A percentile compares a stretch with the other conserved stretches of the same genome.
Evolutionary conservation across 2,113 vertebrate genomes (phyloP).

Genomic region (Chrysemys picta): DNA sequence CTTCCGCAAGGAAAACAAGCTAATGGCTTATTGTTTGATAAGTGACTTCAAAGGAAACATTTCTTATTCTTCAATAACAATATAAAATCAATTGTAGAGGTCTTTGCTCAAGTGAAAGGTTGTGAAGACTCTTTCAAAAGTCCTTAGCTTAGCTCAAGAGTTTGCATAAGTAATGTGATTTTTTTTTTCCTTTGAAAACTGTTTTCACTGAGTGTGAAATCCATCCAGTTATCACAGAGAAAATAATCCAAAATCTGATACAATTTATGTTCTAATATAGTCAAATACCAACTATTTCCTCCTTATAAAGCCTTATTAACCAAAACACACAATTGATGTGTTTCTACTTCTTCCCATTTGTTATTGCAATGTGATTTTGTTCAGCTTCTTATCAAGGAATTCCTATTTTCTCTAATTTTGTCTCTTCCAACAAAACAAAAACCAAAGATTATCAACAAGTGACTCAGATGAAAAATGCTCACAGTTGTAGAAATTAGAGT

Average conservation of each 20-base stretch:
- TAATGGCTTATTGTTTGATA: constrained; percentile 59
- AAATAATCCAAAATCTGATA: neutral
- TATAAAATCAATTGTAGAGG: constrained; percentile 41
- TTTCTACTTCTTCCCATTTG: neutral
- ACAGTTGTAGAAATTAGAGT: neutral
- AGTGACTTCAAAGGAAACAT: constrained; percentile 51
- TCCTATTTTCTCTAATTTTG: neutral
- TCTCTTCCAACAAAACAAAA: neutral
- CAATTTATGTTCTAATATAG: neutral
- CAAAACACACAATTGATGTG: neutral
- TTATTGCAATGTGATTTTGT: neutral
- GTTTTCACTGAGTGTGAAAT: neutral
- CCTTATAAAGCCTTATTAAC: constrained; percentile 19
- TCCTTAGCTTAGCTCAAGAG: neutral
- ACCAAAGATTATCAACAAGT: neutral
- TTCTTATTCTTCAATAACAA: constrained; percentile 37
- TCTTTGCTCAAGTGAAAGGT: constrained; percentile 45
- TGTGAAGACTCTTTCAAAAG: constrained; percentile 39
- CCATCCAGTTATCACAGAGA: neutral
- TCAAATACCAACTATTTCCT: neutral
- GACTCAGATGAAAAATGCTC: neutral
- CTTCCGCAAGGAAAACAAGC: constrained; percentile 43
- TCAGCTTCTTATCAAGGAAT: neutral
- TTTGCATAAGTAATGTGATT: constrained; percentile 14
- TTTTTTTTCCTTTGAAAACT: constrained; percentile 31